These are phyloP conservation scores for Etia nguti DNA, from an alignment of 2,113 vertebrate species.

Conservation along the genomic window DNA sequence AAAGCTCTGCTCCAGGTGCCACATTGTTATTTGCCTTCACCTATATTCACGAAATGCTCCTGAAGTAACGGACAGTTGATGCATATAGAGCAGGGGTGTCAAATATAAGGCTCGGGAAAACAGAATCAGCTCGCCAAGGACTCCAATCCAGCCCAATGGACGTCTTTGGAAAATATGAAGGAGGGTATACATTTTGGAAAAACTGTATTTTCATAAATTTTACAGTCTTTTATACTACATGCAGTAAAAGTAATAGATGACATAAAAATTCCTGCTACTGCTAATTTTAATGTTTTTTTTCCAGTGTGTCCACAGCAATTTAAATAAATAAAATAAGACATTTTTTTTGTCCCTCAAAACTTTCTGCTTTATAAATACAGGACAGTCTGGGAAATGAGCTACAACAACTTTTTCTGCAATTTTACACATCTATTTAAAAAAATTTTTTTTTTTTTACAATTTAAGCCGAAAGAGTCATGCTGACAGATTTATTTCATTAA, in stretches of 20 bases:
- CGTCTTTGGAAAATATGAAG: not conserved
- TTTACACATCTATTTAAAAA: not conserved
- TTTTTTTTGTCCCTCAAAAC: too few species aligned
- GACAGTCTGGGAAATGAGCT: not conserved
- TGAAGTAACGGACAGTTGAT: not conserved
- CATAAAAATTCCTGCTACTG: not conserved
- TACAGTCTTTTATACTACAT: fast-evolving
- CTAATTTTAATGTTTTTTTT: not conserved
- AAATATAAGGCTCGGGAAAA: not conserved
- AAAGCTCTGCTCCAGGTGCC: not conserved
- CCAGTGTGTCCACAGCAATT: too few species aligned
- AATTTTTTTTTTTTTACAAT: not conserved
- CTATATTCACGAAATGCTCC: not conserved
- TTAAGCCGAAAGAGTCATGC: not conserved
- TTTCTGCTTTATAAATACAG: not conserved
- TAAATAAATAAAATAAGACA: too few species aligned
- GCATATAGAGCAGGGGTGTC: not conserved
- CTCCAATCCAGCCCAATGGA: not conserved
- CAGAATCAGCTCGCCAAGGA: not conserved
- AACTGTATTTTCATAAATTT: not conserved
- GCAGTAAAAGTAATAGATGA: not conserved
- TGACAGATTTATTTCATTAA: not conserved
- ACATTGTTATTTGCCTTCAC: not conserved
- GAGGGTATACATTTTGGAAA: not conserved
- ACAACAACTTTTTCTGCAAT: not conserved